Evolutionary conservation across 2,797 vertebrate species (phyloP), one percentile per base, ranked within the genome.

Genomic region (Passerculus sandwichensis): DNA sequence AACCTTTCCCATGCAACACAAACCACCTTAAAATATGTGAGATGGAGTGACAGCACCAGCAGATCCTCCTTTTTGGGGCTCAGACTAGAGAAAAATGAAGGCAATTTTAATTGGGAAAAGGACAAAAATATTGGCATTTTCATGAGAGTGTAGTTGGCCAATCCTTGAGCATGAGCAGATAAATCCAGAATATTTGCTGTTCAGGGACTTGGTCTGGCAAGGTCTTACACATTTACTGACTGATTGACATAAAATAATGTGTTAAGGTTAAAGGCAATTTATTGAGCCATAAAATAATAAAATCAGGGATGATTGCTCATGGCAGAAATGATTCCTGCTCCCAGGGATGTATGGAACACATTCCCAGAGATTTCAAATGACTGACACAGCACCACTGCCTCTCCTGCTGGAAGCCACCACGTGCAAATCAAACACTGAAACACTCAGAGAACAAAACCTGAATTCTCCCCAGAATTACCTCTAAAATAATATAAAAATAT

Each of bases 131-230:
- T 15, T 34, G 42, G 27, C 36, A 48, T 34, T 79, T 92, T 89
- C 80, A 56, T 64, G 40, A 76, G 70, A 38, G 27, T 47, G 15
- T 1, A 44, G 51, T 13, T 87, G 62, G 77, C 66, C 91, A 89
- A 81, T 70, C 40, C 30, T 54, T 76, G 67, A 66, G 51, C 47
- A 18, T 1, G 19, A 84, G 60, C 27, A 70, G 34, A 72, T 57
- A 54, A 75, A 88, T 32, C 5, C 66, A 54, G 84, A 85, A 29
- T 44, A 66, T 85, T 82, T 85, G 16, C 40, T 64, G 32, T 34
- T n/a, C 85, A 40, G 61, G 26, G n/a, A 86, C 20, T 51, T 29
- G n/a, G 74, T 87, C 54, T 87, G 66, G 54, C 70, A 71, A 90
- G 26, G 25, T 12, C 50, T 88, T 13, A n/a, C 48, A 50, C 3